Evolutionary conservation across 2,113 vertebrate genomes (phyloP).

Genomic region (Helogale parvula): DNA sequence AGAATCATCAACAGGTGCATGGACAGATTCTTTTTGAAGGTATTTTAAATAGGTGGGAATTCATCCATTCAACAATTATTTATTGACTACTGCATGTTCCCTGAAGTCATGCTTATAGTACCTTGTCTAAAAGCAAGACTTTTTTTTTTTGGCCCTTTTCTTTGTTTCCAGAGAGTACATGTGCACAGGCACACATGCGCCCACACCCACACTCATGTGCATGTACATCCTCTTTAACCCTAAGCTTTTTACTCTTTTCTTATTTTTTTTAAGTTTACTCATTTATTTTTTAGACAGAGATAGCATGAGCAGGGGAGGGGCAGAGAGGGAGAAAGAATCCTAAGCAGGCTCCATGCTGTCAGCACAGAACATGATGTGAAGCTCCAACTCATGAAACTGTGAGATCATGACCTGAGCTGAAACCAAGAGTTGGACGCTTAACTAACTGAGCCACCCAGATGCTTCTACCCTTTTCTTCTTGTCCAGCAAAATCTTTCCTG

Average conservation of each 20-base stretch:
- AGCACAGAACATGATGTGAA: too few relatives aligned
- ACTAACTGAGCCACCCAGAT: too few relatives aligned
- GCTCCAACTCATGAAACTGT: too few relatives aligned
- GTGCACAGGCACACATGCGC: background rate
- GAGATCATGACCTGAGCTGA: too few relatives aligned
- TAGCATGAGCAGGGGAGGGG: too few relatives aligned
- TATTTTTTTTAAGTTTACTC: background rate
- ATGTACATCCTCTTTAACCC: background rate
- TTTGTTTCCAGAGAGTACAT: background rate
- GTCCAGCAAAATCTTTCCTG: background rate
- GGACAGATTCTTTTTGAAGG: background rate
- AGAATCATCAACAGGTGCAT: background rate
- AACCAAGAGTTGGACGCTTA: too few relatives aligned
- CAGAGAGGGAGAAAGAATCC: too few relatives aligned
- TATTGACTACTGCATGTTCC: background rate
- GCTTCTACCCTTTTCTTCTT: background rate
- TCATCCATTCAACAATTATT: background rate
- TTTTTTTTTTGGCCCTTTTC: background rate
- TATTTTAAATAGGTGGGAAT: background rate
- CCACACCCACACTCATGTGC: background rate
- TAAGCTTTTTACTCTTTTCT: background rate
- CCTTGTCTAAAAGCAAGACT: background rate
- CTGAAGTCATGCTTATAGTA: background rate
- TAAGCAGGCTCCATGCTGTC: too few relatives aligned
- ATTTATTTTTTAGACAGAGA: too few relatives aligned